Conservation (phyloP, 2,113 vertebrate species). For the Bubo blakistoni region DNA sequence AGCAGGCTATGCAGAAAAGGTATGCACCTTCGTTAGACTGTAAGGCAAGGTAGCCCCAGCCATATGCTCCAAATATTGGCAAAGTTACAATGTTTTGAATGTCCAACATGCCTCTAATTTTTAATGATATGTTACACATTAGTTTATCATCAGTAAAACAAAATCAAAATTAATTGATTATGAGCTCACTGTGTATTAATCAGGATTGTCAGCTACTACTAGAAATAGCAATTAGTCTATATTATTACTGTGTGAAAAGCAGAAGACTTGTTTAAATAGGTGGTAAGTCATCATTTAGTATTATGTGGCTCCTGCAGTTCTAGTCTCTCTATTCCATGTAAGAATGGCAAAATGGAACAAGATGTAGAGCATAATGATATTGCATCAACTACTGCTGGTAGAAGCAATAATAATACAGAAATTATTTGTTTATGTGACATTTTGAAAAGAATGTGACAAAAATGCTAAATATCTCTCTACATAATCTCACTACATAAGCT, state of each 20-base stretch:
- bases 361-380: background rate
- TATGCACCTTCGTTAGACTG: background rate
- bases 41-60: background rate
- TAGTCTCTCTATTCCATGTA: background rate
- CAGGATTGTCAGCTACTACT: background rate
- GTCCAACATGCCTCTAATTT: background rate
- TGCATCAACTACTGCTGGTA: background rate
- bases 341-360: background rate
- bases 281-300: background rate
- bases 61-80: background rate
- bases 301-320: background rate
- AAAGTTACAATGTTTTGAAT: background rate
- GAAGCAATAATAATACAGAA: background rate
- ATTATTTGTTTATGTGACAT: background rate
- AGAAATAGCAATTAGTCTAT: background rate
- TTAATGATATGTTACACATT: background rate
- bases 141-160: background rate
- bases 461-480: background rate
- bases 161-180: background rate
- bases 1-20: background rate
- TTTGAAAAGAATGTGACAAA: slow-evolving; percentile 3
- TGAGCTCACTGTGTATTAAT: background rate
- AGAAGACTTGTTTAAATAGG: background rate
- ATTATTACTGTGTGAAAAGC: background rate
- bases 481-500: background rate